Conservation (phyloP, 2,113 vertebrate species). For the Gavia stellata region DNA sequence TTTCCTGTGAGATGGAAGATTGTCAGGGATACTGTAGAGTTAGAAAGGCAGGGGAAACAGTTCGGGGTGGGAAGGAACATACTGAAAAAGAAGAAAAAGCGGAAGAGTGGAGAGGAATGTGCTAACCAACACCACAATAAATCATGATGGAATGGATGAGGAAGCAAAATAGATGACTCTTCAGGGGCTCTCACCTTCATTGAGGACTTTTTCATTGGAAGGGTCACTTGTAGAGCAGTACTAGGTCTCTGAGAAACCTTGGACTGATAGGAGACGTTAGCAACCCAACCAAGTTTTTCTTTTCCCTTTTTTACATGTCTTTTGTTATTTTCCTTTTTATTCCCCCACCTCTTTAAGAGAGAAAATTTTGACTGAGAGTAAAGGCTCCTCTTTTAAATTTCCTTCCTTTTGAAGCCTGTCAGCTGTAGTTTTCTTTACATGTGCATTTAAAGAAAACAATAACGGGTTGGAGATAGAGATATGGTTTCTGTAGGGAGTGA, state of each 20-base stretch:
- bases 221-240: not conserved
- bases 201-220: not conserved
- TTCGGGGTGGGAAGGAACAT: accelerated
- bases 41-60: not conserved
- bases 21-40: not conserved
- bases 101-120: not conserved
- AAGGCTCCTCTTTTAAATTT: not conserved
- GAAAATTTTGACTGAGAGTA: not conserved
- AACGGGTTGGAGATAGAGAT: not conserved
- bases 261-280: not conserved
- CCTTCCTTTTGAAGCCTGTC: not conserved
- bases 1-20: not conserved
- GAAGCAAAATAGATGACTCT: not conserved
- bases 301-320: not conserved
- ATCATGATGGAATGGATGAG: not conserved
- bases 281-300: not conserved
- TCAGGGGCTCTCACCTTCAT: not conserved
- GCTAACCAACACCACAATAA: not conserved
- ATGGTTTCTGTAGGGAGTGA: not conserved
- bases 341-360: not conserved
- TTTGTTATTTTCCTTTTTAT: not conserved
- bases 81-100: not conserved
- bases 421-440: not conserved
- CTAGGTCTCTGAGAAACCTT: not conserved
- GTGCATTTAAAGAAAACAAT: not conserved